A percentile compares a stretch with the other conserved stretches of the same genome.
These are phyloP conservation scores for Ptycholaimellus sp. DNA, from an alignment of 2,888 invertebrate genomes.

Conservation along the genomic window DNA sequence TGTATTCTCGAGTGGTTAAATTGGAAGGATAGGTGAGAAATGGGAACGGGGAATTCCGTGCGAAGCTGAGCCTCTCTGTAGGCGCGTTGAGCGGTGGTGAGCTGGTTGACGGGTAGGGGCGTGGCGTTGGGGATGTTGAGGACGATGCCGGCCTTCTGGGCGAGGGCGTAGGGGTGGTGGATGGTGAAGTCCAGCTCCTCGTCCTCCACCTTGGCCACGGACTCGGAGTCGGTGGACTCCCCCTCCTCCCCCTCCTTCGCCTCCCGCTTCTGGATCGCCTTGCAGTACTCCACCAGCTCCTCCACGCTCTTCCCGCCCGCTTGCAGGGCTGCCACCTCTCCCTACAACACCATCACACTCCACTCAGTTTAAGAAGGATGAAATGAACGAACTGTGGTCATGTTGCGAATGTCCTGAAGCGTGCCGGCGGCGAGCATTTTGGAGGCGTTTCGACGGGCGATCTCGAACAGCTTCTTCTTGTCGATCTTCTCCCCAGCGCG, in stretches of 20 bases:
- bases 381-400: constrained; percentile 13
- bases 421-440: constrained; percentile 45
- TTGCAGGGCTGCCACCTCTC: constrained; percentile 35
- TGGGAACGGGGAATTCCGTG: constrained; percentile 63
- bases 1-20: no score
- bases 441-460: constrained; percentile 71
- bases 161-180: constrained; percentile 71
- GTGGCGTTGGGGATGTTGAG: constrained; percentile 51
- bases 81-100: constrained; percentile 29
- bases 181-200: constrained; percentile 44
- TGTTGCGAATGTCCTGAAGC: constrained; percentile 18
- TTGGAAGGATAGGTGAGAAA: no score
- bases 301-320: constrained; percentile 74
- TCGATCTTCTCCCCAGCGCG: no score
- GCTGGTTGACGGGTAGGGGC: constrained; percentile 27
- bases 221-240: constrained; percentile 38
- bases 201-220: neutral
- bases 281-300: constrained; percentile 78
- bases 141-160: constrained; percentile 49
- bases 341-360: no score
- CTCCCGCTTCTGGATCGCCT: constrained; percentile 60
- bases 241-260: constrained; percentile 35
- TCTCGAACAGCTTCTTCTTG: constrained; percentile 72
- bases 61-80: constrained; percentile 29
- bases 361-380: no score